Conservation (phyloP, 2,113 vertebrate genomes). For the Salminus brasiliensis region DNA sequence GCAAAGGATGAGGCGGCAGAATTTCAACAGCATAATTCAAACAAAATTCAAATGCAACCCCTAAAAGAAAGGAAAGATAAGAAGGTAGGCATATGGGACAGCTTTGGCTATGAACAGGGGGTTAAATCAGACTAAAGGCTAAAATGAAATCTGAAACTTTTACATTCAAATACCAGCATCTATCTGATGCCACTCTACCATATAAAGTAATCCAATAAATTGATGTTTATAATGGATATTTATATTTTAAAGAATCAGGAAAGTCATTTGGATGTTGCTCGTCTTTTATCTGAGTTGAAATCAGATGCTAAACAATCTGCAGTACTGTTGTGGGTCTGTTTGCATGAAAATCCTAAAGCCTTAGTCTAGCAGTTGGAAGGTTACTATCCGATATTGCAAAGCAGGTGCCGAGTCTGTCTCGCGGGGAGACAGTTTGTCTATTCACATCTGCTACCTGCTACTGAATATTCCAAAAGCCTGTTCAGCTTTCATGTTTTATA, state of each 20-base stretch:
- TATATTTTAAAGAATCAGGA: neutral
- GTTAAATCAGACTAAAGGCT: neutral
- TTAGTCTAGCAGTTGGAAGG: slow-evolving; percentile 44
- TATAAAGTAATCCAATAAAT: neutral
- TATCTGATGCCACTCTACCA: too few relatives aligned
- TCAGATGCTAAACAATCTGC: slow-evolving; percentile 17
- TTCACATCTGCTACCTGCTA: slow-evolving; percentile 47
- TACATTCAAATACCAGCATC: neutral
- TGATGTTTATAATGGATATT: neutral
- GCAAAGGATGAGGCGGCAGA: neutral
- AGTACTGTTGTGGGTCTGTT: neutral
- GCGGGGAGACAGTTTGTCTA: slow-evolving; percentile 43
- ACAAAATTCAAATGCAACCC: slow-evolving; percentile 16
- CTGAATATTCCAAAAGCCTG: slow-evolving; percentile 34
- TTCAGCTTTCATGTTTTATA: slow-evolving; percentile 44
- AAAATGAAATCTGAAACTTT: neutral
- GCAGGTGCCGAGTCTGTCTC: slow-evolving; percentile 61
- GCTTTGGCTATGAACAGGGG: too few relatives aligned
- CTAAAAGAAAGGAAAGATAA: slow-evolving; percentile 3
- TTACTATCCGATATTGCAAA: slow-evolving; percentile 60
- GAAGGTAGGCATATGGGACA: neutral
- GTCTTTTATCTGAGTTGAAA: neutral
- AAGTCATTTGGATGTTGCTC: slow-evolving; percentile 16
- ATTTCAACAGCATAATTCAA: slow-evolving; percentile 15
- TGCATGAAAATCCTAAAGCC: slow-evolving; percentile 28